Evolutionary conservation across 2,113 vertebrate species (phyloP).

Genomic region (Pelecanus crispus): DNA sequence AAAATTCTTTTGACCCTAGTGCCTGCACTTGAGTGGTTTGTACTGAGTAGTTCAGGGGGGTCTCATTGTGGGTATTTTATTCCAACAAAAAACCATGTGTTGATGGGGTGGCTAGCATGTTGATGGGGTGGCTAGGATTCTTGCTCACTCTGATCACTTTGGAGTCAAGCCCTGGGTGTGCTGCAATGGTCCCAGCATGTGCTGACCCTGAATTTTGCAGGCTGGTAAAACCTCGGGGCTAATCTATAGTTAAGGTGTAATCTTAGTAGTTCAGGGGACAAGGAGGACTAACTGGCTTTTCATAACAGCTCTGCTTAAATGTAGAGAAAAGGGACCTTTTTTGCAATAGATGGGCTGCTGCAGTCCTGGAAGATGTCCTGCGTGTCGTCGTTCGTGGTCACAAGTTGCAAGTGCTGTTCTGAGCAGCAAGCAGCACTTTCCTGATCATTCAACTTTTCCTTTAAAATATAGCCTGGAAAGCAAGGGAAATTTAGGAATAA

Average conservation of each 20-base stretch:
- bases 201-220: not conserved
- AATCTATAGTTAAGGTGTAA: not conserved
- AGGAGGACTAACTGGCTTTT: not conserved
- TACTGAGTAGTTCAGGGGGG: rapidly evolving
- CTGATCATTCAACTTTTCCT: not conserved
- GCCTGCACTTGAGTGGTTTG: not conserved
- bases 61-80: not conserved
- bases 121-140: not conserved
- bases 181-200: not conserved
- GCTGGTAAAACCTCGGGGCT: not conserved
- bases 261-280: not conserved
- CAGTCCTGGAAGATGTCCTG: not conserved
- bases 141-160: not conserved
- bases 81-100: rapidly evolving
- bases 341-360: not conserved
- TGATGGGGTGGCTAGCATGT: not conserved
- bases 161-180: not conserved
- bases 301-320: not conserved
- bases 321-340: not conserved
- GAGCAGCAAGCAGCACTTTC: not conserved
- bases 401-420: not conserved
- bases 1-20: not conserved
- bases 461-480: not conserved
- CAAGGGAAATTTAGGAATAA: not conserved
- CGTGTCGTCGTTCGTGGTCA: rapidly evolving